Evolutionary conservation across 2,888 invertebrate genomes (phyloP).

Genomic region (Papilio elwesi): DNA sequence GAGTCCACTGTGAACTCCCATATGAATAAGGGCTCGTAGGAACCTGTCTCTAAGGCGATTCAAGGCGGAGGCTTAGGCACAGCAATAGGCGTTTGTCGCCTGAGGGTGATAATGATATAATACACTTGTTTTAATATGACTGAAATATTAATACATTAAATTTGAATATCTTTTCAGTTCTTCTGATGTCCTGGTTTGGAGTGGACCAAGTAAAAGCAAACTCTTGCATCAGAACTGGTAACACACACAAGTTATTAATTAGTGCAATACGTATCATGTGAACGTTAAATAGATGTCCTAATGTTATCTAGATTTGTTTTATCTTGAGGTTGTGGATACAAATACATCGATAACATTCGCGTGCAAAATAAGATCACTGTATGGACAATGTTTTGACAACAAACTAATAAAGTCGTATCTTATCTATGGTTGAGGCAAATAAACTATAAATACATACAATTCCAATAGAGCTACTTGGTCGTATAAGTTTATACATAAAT

Average conservation of each 20-base stretch:
- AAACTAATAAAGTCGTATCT: conserved; percentile 1
- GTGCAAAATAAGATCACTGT: conserved; percentile 8
- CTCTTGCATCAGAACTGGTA: conserved; percentile 82
- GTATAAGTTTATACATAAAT: background rate
- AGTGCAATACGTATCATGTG: conserved; percentile 48
- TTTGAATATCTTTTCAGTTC: conserved; percentile 68
- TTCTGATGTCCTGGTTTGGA: conserved; percentile 83
- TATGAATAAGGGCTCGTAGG: too few relatives aligned
- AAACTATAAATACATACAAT: background rate
- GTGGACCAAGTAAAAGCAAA: conserved; percentile 79
- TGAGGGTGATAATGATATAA: too few relatives aligned
- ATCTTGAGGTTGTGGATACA: conserved; percentile 47
- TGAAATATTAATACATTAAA: background rate
- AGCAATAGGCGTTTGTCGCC: too few relatives aligned
- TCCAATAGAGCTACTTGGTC: background rate
- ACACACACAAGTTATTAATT: conserved; percentile 53
- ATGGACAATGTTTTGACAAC: conserved; percentile 19
- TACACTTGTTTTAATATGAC: too few relatives aligned
- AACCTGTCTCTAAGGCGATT: too few relatives aligned
- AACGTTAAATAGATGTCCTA: conserved; percentile 57
- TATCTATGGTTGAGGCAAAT: conserved; percentile 3
- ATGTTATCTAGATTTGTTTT: conserved; percentile 53
- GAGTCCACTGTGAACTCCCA: too few relatives aligned
- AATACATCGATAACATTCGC: conserved; percentile 45
- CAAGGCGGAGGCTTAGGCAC: too few relatives aligned